Base-by-base conservation (phyloP, 2,888 invertebrate species). In the Leptopterna dolabrata region DNA sequence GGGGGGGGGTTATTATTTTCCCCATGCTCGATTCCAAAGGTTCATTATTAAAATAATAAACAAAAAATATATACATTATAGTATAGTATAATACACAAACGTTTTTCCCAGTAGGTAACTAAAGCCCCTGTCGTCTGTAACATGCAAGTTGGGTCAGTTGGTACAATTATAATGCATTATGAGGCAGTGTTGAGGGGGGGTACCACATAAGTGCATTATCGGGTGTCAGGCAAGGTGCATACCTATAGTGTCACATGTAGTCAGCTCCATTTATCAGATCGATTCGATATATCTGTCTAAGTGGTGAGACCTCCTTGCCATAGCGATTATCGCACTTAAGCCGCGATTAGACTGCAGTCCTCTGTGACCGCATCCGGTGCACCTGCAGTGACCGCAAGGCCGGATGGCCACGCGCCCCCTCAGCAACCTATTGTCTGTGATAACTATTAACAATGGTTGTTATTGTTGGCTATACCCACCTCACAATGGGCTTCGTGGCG, bases 261-360 rank as follows among this genome's bases (percentile, higher is more conserved):
- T 63, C 63, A 11, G 2, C 63, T 63, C 63, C 63, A 63, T 63
- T 63, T 63, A 63, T 63, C 63, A 63, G 63, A 63, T 63, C 63
- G 63, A 63, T 63, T 63, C 63, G 63, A 63, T 63, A 63, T 63
- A 63, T 63, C 63, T 63, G 63, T 63, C 63, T 27, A 63, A 63
- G 63, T 63, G 63, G 63, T 47, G 63, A 19, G 19, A 63, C 63
- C 63, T 63, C 63, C 63, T 63, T 63, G 27, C 63, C 24, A 63
- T 63, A 24, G 63, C 19, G 63, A 63, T 63, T 63, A 63, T 63
- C 63, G 24, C 63, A 24, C 63, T 63, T 63, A 63, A 63, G 63
- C 63, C 19, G 19, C 63, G 63, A 63, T 63, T 63, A 63, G 63
- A 63, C 63, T 63, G 63, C 63, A 63, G 63, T 63, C 63, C 63